Conservation (phyloP, 2,888 invertebrate species). For the Epinotia demarniana region DNA sequence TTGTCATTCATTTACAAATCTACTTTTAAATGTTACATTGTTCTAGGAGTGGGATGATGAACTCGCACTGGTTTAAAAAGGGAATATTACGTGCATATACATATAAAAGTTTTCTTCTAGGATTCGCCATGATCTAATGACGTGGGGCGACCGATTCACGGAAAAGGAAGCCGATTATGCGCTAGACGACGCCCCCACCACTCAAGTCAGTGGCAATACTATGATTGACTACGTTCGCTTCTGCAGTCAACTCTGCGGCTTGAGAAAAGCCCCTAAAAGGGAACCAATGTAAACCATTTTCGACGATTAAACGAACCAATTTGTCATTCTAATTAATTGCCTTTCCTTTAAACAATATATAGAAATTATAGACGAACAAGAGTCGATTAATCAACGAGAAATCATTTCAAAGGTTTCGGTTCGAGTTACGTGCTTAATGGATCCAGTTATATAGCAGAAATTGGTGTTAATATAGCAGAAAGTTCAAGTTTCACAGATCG, state of each 20-base stretch:
- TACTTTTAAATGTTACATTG: no score
- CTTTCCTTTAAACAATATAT: slow-evolving; percentile 19
- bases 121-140: slow-evolving; percentile 87
- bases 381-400: slow-evolving; percentile 9
- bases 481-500: slow-evolving; percentile 43
- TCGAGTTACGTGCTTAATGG: slow-evolving; percentile 9
- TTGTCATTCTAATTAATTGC: slow-evolving; percentile 12
- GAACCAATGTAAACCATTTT: slow-evolving; percentile 36
- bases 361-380: slow-evolving; percentile 16
- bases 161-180: slow-evolving; percentile 86
- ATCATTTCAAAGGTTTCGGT: slow-evolving; percentile 4
- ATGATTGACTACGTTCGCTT: slow-evolving; percentile 88
- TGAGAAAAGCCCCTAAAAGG: slow-evolving; percentile 78
- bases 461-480: no score
- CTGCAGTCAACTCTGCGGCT: slow-evolving; percentile 85
- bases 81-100: background rate
- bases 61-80: no score
- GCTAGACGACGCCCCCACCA: slow-evolving; percentile 85
- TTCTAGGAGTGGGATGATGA: no score
- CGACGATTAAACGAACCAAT: slow-evolving; percentile 19
- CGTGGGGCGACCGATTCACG: slow-evolving; percentile 87
- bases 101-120: slow-evolving; percentile 65
- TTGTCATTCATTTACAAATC: no score
- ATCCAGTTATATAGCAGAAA: slow-evolving; percentile 26
- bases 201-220: slow-evolving; percentile 78